These are phyloP conservation scores for Tenthredo amoena DNA, from an alignment of 2,888 invertebrate species.

Conservation along the genomic window DNA sequence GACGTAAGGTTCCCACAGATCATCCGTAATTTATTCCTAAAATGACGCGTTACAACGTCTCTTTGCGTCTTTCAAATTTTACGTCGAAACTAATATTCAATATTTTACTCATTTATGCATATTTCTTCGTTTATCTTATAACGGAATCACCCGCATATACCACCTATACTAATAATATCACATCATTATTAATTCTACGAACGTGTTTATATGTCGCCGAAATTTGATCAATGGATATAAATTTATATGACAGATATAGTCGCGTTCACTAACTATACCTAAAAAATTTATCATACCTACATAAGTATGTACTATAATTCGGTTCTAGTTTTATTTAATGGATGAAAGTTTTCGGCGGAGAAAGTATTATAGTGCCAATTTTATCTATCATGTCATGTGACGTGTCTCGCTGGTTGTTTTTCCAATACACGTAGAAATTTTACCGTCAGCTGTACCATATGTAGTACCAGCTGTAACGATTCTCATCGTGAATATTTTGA, in stretches of 20 bases:
- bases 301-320: neutral
- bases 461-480: neutral
- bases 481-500: neutral
- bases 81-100: neutral
- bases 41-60: slow-evolving; percentile 9
- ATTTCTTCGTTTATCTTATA: neutral
- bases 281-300: neutral
- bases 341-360: slow-evolving; percentile 18
- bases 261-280: neutral
- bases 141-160: neutral
- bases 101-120: neutral
- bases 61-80: neutral
- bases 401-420: neutral
- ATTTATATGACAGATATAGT: neutral
- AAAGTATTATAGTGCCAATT: slow-evolving; percentile 5
- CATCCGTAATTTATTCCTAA: slow-evolving; percentile 29
- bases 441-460: neutral
- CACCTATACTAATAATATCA: neutral
- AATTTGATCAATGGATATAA: neutral
- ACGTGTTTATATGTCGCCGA: neutral
- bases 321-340: neutral
- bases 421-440: neutral
- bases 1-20: slow-evolving; percentile 22
- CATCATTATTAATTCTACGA: neutral
- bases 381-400: neutral